Evolutionary conservation across 2,888 invertebrate species (phyloP).

Genomic region (Euplagia quadripunctaria): DNA sequence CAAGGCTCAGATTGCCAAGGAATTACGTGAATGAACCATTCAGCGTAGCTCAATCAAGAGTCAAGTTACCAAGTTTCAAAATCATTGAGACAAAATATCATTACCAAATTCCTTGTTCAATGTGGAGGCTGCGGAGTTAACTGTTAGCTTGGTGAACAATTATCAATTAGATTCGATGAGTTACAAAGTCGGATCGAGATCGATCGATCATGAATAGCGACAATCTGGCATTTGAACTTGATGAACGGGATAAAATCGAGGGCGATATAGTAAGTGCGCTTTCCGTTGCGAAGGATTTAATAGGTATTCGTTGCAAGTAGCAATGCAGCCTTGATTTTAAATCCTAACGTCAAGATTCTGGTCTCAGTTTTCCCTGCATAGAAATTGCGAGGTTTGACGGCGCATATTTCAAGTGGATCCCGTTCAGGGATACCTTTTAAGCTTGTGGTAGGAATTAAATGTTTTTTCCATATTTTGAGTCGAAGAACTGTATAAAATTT

Average conservation of each 20-base stretch:
- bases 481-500: too few species aligned
- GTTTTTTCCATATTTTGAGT: too few species aligned
- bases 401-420: background rate
- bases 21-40: too few species aligned
- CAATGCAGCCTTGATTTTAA: background rate
- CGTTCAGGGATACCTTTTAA: background rate
- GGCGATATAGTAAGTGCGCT: background rate
- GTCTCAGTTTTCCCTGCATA: background rate
- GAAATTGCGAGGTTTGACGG: background rate
- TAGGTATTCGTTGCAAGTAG: background rate
- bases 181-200: background rate
- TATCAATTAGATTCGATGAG: background rate
- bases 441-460: too few species aligned
- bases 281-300: background rate
- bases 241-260: background rate
- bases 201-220: background rate
- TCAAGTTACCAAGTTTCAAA: conserved; percentile 4
- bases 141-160: background rate
- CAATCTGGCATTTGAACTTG: background rate
- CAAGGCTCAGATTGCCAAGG: too few species aligned
- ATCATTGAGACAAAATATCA: background rate
- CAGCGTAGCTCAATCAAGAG: too few species aligned
- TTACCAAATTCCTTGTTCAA: background rate
- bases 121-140: background rate
- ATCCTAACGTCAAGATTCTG: background rate